Evolutionary conservation across 2,888 invertebrate species (phyloP).

Genomic region (Ischnura elegans): DNA sequence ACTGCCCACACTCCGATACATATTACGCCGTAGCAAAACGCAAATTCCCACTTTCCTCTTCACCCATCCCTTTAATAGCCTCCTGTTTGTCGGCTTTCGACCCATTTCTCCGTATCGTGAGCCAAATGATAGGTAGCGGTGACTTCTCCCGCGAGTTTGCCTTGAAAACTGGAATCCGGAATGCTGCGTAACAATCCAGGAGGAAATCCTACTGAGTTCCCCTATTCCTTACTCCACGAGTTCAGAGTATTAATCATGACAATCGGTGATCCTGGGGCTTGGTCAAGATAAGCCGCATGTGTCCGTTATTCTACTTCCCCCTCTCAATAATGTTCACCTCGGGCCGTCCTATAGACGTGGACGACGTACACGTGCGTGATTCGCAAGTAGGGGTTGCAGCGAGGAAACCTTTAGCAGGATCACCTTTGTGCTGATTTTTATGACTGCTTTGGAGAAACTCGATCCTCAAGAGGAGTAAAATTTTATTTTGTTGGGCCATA

Average conservation of each 20-base stretch:
- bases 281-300: neutral
- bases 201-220: neutral
- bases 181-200: neutral
- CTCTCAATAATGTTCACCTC: neutral
- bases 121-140: neutral
- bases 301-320: neutral
- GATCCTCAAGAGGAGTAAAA: too few species aligned
- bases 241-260: neutral
- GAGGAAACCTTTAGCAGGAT: too few species aligned
- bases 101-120: neutral
- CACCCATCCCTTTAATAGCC: neutral
- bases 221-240: neutral
- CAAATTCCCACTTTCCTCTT: neutral
- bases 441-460: too few species aligned
- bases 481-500: too few species aligned
- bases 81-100: neutral
- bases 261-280: neutral
- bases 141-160: neutral
- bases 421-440: too few species aligned
- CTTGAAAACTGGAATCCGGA: constrained; percentile 14
- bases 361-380: too few species aligned
- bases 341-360: too few species aligned
- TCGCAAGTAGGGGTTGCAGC: too few species aligned
- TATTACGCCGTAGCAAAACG: neutral
- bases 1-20: neutral